Conservation (phyloP, 2,797 vertebrate genomes). For the Sciurus vulgaris region DNA sequence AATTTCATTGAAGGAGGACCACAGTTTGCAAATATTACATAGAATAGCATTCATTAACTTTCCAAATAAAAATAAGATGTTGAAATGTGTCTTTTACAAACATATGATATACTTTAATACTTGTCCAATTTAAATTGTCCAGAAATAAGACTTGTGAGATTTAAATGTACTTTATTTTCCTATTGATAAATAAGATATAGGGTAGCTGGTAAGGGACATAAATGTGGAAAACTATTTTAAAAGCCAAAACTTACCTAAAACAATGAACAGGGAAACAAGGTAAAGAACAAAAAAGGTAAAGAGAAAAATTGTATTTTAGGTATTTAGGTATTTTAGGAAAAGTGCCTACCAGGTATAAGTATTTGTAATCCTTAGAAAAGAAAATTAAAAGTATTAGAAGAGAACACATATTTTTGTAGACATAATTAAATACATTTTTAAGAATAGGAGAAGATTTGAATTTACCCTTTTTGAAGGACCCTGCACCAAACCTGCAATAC, state of each 20-base stretch:
- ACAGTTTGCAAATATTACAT: neutral
- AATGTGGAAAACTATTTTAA: conserved; percentile 35
- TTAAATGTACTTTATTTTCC: conserved; percentile 19
- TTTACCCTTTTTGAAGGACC: neutral
- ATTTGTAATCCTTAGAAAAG: conserved; percentile 11
- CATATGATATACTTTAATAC: neutral
- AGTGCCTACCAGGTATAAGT: neutral
- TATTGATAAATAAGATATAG: conserved; percentile 29
- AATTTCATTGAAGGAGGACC: neutral
- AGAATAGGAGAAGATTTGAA: neutral
- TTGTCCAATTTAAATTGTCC: neutral
- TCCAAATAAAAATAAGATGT: conserved; percentile 28
- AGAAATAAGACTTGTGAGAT: neutral
- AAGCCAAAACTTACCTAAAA: neutral
- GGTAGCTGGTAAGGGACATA: neutral
- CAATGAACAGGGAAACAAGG: neutral
- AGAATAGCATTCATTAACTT: neutral
- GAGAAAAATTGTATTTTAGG: neutral
- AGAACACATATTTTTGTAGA: neutral
- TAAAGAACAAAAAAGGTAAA: neutral
- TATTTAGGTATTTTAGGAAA: neutral
- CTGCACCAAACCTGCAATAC: neutral
- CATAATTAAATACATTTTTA: conserved; percentile 26
- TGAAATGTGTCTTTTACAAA: neutral
- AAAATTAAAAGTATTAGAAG: neutral